phyloP scores from a whole-genome alignment of 2,888 invertebrate genomes.

The Penaeus monodon region DNA sequence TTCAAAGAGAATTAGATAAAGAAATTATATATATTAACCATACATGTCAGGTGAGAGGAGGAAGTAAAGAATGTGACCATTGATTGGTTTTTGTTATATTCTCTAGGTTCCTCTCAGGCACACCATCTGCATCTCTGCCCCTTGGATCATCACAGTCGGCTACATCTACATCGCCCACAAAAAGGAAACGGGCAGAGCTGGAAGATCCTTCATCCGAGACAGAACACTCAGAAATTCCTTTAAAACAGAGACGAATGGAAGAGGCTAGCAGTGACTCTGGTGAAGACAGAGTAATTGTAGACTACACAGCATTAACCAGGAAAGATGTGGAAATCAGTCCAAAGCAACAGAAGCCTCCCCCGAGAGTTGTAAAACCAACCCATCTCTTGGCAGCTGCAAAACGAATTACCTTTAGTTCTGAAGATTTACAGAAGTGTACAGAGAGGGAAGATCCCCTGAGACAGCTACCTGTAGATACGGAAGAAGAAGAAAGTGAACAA shows the following conservation, averaged over 20 bases:
- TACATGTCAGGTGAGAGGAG: no score
- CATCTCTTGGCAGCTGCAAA: conserved; percentile 19
- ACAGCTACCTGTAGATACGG: conserved; percentile 7
- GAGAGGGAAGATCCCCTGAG: not conserved
- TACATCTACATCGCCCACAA: conserved; percentile 24
- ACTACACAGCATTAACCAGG: conserved; percentile 46
- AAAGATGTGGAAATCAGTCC: conserved; percentile 61
- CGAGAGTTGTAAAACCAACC: conserved; percentile 1
- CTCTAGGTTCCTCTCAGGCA: not conserved
- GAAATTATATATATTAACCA: no score
- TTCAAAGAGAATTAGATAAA: no score
- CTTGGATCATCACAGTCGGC: no score
- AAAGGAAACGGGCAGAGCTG: conserved; percentile 26
- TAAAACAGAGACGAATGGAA: conserved; percentile 36
- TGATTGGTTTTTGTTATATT: no score
- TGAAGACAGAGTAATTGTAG: conserved; percentile 49
- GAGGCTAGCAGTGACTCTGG: conserved; percentile 46
- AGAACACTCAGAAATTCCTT: conserved; percentile 19
- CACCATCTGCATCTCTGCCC: not conserved
- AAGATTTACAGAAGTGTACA: not conserved
- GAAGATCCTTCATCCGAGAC: not conserved
- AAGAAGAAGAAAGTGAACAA: conserved; percentile 15
- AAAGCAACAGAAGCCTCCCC: conserved; percentile 26
- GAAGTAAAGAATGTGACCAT: no score
- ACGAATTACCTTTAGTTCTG: conserved; percentile 36